Base-by-base conservation (phyloP, 1,140 invertebrate species). In the Octopus bimaculoides region DNA sequence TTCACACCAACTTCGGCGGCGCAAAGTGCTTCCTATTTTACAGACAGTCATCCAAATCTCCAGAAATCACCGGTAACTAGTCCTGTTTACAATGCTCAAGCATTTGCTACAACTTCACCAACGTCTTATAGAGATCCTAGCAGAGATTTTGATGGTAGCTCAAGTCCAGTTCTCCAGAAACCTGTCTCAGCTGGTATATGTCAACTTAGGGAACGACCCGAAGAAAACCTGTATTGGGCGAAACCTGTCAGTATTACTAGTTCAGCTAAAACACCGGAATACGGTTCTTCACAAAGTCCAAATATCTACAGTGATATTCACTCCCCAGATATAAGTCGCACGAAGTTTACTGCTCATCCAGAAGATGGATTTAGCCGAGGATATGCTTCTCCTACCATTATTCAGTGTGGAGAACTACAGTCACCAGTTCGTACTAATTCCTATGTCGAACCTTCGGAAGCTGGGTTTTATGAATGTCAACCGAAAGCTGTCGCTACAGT, bases 171-270 rank as follows among this genome's bases (percentile, higher is more conserved):
- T n/a, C 5, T 20, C 14, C 66, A 71, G 26, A 17, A 14, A 5
- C 66, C 66, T n/a, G 14, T 71, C 8, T 71, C 66, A 8, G 66
- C 66, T n/a, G 66, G 66, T 8, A 20, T 71, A 6, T 41, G 26
- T 41, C 26, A 41, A 41, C 26, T 3, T 41, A 71, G 14, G 14
- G 66, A 71, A 71, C 66, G 74, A 9, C 74, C 74, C n/a, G 41
- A 75, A 52, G 74, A 75, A 9, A 75, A 75, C 4, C 41, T 75
- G n/a, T 75, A 75, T 17, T 75, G 74, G 74, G 74, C 74, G 8
- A 75, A 52, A 52, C 74, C 74, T 5, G 41, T 75, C n/a, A 75
- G 41, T 53, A 53, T 75, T 17, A 7, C 74, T 14, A 75, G 17
- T 17, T n/a, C 12, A 66, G 26, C 26, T 41, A 41, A 41, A 41